Evolutionary conservation across 2,113 vertebrate species (phyloP).

Genomic region (Dinomys branickii): DNA sequence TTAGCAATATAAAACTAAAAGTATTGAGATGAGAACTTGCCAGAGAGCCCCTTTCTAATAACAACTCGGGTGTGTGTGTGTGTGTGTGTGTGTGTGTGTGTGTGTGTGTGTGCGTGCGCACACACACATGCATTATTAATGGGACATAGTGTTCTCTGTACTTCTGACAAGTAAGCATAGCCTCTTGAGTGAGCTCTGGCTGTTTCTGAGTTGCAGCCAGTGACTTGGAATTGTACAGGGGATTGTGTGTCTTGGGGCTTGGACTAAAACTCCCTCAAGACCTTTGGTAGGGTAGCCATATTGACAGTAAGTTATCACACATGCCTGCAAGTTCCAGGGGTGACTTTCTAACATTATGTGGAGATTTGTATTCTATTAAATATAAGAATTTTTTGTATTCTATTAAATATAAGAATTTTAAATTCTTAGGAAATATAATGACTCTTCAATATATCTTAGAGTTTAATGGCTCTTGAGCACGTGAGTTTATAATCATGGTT

Average conservation of each 20-base stretch:
- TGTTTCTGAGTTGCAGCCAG: neutral
- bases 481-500: neutral
- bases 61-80: neutral
- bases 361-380: conserved; percentile 54
- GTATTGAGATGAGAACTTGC: neutral
- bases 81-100: neutral
- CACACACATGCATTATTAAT: neutral
- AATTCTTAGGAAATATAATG: neutral
- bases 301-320: neutral
- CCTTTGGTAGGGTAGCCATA: neutral
- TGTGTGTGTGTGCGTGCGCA: neutral
- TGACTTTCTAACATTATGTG: conserved; percentile 45
- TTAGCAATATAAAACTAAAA: neutral
- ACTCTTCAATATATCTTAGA: neutral
- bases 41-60: neutral
- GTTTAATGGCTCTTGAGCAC: neutral
- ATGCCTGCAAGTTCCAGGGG: neutral
- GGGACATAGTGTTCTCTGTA: neutral
- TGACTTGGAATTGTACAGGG: too few relatives aligned
- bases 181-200: neutral
- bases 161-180: neutral
- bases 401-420: conserved; percentile 60
- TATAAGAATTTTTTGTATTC: conserved; percentile 71
- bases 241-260: neutral
- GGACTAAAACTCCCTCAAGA: neutral